Evolutionary conservation across 2,797 vertebrate genomes (phyloP).

Genomic region (Hozukius guyotensis): DNA sequence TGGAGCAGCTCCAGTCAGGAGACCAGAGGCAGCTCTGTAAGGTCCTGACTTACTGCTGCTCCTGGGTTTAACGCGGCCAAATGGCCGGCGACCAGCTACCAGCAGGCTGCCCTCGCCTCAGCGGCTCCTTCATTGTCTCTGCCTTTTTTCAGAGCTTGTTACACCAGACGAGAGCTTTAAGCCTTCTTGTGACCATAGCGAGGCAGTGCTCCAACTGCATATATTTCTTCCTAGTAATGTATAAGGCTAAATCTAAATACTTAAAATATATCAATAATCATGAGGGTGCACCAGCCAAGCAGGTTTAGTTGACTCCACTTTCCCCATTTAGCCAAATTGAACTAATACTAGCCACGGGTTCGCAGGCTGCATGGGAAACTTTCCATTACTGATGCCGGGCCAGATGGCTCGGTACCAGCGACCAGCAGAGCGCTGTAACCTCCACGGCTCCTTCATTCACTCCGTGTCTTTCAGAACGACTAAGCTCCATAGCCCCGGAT

Average conservation of each 20-base stretch:
- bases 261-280: neutral
- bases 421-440: conserved; percentile 51
- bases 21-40: conserved; percentile 49
- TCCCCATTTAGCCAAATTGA: conserved; percentile 26
- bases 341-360: conserved; percentile 48
- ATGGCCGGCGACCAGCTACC: conserved; percentile 50
- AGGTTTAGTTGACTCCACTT: conserved; percentile 1
- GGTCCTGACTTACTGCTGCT: conserved; percentile 56
- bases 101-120: conserved; percentile 44
- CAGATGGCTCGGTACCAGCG: conserved; percentile 67
- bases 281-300: neutral
- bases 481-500: conserved; percentile 10
- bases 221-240: neutral
- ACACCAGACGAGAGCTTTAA: conserved; percentile 20
- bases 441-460: conserved; percentile 46
- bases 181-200: neutral
- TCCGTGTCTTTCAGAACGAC: conserved; percentile 34
- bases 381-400: conserved; percentile 50
- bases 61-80: conserved; percentile 43
- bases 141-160: conserved; percentile 16
- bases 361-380: conserved; percentile 52
- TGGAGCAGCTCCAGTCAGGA: conserved; percentile 65
- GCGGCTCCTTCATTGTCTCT: conserved; percentile 47
- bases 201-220: conserved; percentile 1
- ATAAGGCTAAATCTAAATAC: neutral